phyloP scores from a whole-genome alignment of 2,113 vertebrate species.

The Rhinopomastus cyanomelas region DNA sequence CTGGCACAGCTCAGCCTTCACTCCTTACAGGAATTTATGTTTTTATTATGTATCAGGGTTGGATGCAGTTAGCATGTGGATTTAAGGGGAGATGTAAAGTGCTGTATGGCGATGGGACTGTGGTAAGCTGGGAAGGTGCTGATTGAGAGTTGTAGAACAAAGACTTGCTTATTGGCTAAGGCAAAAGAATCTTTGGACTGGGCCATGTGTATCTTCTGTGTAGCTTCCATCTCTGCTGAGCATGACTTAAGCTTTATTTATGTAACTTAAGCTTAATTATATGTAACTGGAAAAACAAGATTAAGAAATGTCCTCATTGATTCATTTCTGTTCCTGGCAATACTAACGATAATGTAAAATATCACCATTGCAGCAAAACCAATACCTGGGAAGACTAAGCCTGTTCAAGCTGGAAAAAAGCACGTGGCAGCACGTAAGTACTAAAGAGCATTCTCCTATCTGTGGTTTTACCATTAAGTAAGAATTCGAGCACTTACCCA shows the following conservation, averaged over 20 bases:
- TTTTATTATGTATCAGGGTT: neutral
- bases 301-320: neutral
- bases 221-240: neutral
- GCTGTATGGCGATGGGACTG: neutral
- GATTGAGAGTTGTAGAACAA: neutral
- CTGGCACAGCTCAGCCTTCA: neutral
- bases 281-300: slow-evolving; percentile 9
- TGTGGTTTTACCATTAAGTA: neutral
- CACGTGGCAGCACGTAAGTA: neutral
- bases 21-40: neutral
- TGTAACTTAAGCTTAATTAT: too few species aligned
- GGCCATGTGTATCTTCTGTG: neutral
- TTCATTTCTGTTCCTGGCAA: neutral
- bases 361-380: neutral
- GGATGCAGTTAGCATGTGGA: neutral
- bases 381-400: neutral
- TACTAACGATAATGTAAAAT: neutral
- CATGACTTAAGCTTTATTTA: neutral
- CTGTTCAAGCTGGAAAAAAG: neutral
- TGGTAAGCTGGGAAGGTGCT: neutral
- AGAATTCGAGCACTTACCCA: neutral
- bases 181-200: neutral
- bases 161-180: neutral
- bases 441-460: neutral
- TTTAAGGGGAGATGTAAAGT: neutral